Evolutionary conservation across 2,888 invertebrate genomes (phyloP).

Genomic region (Drosophila mettleri): DNA sequence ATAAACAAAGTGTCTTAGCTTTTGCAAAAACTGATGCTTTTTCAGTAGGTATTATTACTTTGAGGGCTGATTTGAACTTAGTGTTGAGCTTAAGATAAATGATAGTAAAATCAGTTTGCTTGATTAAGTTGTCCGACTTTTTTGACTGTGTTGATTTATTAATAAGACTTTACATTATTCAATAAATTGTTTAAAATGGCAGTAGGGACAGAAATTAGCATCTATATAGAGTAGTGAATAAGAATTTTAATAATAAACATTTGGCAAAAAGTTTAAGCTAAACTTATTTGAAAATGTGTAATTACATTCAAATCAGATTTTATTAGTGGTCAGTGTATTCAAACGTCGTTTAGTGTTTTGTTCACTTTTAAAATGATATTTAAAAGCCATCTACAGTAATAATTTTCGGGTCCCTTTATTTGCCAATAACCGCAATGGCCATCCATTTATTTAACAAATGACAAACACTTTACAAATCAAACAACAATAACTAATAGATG

Average conservation of each 20-base stretch:
- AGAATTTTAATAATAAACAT: no score
- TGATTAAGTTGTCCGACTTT: not conserved
- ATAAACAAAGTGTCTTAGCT: constrained; percentile 2
- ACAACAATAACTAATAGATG: constrained; percentile 78
- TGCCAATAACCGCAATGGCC: constrained; percentile 71
- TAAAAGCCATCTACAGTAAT: constrained; percentile 39
- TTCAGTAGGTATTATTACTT: not conserved
- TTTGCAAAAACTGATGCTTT: not conserved
- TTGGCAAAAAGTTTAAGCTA: no score
- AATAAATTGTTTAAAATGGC: not conserved
- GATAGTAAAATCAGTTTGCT: not conserved
- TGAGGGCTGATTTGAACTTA: not conserved
- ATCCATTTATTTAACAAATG: constrained; percentile 81
- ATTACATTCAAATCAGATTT: no score
- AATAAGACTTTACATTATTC: not conserved
- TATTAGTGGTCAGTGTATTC: constrained; percentile 7
- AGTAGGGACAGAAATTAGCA: not conserved
- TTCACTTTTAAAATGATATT: constrained; percentile 23
- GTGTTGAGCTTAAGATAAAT: not conserved
- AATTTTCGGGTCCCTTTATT: constrained; percentile 56
- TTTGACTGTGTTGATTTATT: no score
- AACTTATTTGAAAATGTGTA: no score
- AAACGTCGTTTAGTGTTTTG: constrained; percentile 1
- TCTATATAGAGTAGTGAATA: not conserved
- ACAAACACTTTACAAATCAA: constrained; percentile 78